Evolutionary conservation across 2,888 invertebrate species (phyloP).

Genomic region (Amiota communis): DNA sequence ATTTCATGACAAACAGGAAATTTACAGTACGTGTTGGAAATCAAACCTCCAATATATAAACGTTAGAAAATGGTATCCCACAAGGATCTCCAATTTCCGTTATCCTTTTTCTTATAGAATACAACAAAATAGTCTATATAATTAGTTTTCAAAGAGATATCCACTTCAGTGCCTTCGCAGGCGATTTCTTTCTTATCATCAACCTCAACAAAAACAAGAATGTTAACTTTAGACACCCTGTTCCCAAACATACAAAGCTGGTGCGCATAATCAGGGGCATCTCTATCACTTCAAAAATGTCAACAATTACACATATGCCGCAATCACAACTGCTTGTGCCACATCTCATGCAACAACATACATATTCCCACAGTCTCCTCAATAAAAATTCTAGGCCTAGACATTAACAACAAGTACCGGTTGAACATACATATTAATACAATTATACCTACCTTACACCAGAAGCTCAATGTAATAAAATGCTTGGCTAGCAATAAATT

Average conservation of each 20-base stretch:
- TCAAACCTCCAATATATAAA: not conserved
- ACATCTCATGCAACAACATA: not conserved
- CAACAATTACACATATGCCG: not conserved
- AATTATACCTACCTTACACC: not conserved
- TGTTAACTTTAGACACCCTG: no score
- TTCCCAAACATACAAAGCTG: not conserved
- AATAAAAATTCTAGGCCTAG: not conserved
- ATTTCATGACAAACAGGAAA: not conserved
- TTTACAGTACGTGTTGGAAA: not conserved
- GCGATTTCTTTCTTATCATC: not conserved
- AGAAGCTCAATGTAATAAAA: conserved; percentile 1
- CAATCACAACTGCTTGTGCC: not conserved
- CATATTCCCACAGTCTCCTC: no score
- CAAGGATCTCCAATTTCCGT: not conserved
- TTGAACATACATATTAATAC: not conserved
- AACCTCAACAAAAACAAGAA: no score
- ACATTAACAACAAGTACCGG: not conserved
- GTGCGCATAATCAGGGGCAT: not conserved
- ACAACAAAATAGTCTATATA: not conserved
- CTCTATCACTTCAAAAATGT: not conserved
- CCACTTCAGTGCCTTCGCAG: not conserved
- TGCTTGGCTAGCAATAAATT: not conserved
- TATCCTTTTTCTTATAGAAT: not conserved
- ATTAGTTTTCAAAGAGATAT: not conserved
- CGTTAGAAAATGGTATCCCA: not conserved